Conservation (phyloP, 2,797 vertebrate species). For the Thunnus albacares region DNA sequence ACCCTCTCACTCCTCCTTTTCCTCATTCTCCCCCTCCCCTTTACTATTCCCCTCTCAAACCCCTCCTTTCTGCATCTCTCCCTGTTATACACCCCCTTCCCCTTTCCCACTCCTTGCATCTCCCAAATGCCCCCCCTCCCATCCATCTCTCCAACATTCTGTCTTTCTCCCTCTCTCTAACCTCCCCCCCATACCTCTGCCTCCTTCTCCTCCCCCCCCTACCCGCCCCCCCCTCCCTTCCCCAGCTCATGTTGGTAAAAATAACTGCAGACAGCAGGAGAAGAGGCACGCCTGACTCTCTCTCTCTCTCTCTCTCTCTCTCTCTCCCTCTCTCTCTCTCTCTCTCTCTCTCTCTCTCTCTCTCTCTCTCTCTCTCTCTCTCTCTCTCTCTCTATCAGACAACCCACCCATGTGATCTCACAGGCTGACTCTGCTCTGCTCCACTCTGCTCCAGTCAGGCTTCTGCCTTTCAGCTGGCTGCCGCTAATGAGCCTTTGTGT, state of each 20-base stretch:
- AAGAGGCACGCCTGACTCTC: slow-evolving; percentile 79
- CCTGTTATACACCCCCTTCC: slow-evolving; percentile 25
- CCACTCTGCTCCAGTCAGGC: slow-evolving; percentile 89
- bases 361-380: slow-evolving; percentile 66
- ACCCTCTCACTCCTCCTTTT: slow-evolving; percentile 36
- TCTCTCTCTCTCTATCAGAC: slow-evolving; percentile 80
- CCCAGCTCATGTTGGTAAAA: slow-evolving; percentile 85
- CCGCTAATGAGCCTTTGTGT: slow-evolving; percentile 99
- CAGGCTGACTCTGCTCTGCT: slow-evolving; percentile 88
- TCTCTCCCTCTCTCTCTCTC: slow-evolving; percentile 46
- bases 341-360: slow-evolving; percentile 55
- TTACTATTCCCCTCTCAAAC: slow-evolving; percentile 65
- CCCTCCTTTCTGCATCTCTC: slow-evolving; percentile 41
- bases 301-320: slow-evolving; percentile 67
- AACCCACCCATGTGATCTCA: slow-evolving; percentile 96
- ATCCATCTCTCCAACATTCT: slow-evolving; percentile 58
- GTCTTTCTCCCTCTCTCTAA: slow-evolving; percentile 36
- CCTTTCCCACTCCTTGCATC: slow-evolving; percentile 46
- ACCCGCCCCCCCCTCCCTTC: slow-evolving; percentile 57
- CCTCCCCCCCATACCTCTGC: slow-evolving; percentile 29
- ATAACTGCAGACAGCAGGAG: slow-evolving; percentile 90
- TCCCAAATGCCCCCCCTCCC: slow-evolving; percentile 28
- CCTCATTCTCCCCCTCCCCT: slow-evolving; percentile 66
- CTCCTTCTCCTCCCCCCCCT: slow-evolving; percentile 5
- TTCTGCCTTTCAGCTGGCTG: slow-evolving; percentile 92